Percentiles rank a stretch among this genome's conserved stretches.
Conservation (phyloP, 2,888 invertebrate genomes). For the Frankliniella fusca region DNA sequence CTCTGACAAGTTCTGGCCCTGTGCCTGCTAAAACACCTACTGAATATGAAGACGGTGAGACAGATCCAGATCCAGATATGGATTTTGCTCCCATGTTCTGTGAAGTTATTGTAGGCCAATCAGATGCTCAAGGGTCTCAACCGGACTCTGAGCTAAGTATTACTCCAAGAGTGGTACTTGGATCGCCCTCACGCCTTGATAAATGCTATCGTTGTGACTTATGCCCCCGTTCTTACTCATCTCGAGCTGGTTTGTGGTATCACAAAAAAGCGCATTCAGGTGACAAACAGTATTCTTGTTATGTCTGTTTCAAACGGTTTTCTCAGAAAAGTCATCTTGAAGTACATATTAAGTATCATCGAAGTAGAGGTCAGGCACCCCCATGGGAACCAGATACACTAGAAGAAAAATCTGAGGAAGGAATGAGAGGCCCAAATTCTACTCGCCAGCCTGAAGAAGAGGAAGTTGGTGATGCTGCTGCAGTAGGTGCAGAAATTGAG, state of each 20-base stretch:
- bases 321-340: slow-evolving; percentile 13
- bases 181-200: background rate
- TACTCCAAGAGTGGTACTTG: background rate
- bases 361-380: background rate
- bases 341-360: background rate
- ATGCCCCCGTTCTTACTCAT: background rate
- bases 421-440: background rate
- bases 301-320: slow-evolving; percentile 7
- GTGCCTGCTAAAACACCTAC: background rate
- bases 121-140: background rate
- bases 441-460: slow-evolving; percentile 1
- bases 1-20: background rate
- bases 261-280: slow-evolving; percentile 3
- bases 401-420: background rate
- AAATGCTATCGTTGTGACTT: slow-evolving; percentile 20
- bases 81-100: slow-evolving; percentile 16
- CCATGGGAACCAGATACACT: background rate
- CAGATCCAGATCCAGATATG: slow-evolving; percentile 14
- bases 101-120: slow-evolving; percentile 4
- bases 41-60: background rate
- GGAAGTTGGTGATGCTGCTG: background rate
- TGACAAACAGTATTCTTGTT: slow-evolving; percentile 8
- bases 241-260: slow-evolving; percentile 12
- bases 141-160: background rate
- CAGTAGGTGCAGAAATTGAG: background rate